A percentile compares a stretch with the other conserved stretches of the same genome.
Evolutionary conservation across 1,140 invertebrate genomes (phyloP).

Genomic region (Drosophila arizonae): DNA sequence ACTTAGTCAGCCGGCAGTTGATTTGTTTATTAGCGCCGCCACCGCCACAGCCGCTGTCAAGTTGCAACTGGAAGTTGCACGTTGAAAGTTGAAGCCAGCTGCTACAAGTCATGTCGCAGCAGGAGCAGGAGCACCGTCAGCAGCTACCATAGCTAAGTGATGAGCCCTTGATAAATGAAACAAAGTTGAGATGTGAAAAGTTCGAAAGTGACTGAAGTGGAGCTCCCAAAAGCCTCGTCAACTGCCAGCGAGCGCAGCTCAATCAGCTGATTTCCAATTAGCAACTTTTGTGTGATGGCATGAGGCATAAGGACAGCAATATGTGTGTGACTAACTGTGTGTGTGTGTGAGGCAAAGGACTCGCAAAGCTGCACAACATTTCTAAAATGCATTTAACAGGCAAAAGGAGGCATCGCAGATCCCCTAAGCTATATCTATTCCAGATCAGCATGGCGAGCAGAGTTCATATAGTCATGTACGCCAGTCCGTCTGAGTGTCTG

Average conservation of each 20-base stretch:
- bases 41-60: neutral
- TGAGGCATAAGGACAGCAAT: no score
- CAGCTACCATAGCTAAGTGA: conserved; percentile 8
- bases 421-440: no score
- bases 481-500: no score
- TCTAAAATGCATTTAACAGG: no score
- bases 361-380: no score
- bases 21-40: conserved; percentile 45
- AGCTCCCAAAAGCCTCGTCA: neutral
- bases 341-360: no score
- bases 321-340: no score
- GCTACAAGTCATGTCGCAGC: neutral
- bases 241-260: neutral
- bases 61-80: neutral
- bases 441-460: no score
- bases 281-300: neutral
- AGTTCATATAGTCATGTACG: no score
- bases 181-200: conserved; percentile 47
- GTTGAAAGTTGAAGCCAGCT: conserved; percentile 26
- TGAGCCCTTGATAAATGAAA: conserved; percentile 60
- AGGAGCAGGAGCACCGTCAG: no score
- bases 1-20: conserved; percentile 52
- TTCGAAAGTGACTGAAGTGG: conserved; percentile 15
- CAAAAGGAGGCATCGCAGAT: no score
- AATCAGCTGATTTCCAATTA: neutral